Conservation (phyloP, 1,140 invertebrate genomes). For the Drosophila bocqueti region DNA sequence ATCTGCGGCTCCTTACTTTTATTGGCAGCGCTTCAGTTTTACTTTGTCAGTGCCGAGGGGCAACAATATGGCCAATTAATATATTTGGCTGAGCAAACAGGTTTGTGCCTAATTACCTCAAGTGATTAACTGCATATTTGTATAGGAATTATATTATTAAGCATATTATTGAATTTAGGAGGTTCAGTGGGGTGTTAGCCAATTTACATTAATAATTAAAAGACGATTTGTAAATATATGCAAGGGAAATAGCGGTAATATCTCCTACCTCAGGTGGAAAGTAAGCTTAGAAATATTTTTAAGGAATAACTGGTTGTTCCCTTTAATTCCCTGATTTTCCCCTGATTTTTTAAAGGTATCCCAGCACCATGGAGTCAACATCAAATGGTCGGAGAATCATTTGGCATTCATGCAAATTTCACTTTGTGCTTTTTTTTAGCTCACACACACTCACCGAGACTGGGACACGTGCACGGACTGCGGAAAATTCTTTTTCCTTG, state of each 20-base stretch:
- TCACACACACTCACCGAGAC: not conserved
- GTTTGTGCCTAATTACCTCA: conserved; percentile 1
- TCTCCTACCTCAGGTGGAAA: not conserved
- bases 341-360: conserved; percentile 5
- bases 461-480: conserved; percentile 27
- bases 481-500: conserved; percentile 29
- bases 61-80: conserved; percentile 32
- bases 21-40: conserved; percentile 56
- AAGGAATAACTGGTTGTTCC: not conserved
- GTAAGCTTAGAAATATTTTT: not conserved
- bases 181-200: not conserved
- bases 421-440: conserved; percentile 25
- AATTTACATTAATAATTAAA: not conserved
- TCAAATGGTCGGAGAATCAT: conserved; percentile 14
- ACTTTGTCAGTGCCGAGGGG: conserved; percentile 33
- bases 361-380: not conserved
- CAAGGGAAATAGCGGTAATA: not conserved
- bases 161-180: not conserved
- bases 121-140: not conserved
- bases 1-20: conserved; percentile 67
- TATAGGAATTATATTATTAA: not conserved
- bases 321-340: not conserved
- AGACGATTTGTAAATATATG: not conserved
- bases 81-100: conserved; percentile 8
- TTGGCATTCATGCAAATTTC: conserved; percentile 59